Evolutionary conservation across 2,113 vertebrate genomes (phyloP), one percentile per base, ranked within the genome.

Genomic region (Stictonetta naevosa): DNA sequence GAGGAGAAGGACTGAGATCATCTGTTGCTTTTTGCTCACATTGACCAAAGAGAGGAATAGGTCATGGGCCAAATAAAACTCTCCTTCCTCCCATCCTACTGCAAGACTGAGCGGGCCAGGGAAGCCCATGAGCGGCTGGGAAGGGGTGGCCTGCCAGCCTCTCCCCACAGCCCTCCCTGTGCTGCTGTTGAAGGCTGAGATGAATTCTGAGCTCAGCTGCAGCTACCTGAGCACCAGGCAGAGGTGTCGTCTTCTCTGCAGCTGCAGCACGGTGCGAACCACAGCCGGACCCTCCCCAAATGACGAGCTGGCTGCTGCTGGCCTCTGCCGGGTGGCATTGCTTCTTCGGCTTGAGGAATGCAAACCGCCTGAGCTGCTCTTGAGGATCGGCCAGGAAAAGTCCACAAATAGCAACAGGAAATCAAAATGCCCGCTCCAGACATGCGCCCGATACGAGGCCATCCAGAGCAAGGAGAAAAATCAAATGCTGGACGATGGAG

Each of bases 331-430:
- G 73, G 86, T 93, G 96, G 92, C 92, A 96, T 76, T 74, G 81
- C 81, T 90, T 34, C 85, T 81, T 71, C 90, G 91, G 86, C 86
- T 67, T 42, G n/a, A 91, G 88, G 92, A 96, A 96, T 92, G 85
- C 92, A 93, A 96, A 95, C 90, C 0, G 64, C 76, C 72, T 1
- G 21, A 93, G 85, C 94, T 82, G 58, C 59, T 81, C 86, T 89
- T 96, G 83, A 92, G 87, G 67, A 78, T 14, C 0, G 0, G 96
- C 96, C 93, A 96, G 96, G 89, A 97, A 96, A 97, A 92, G 77
- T 96, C 91, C 83, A 89, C 89, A 95, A 88, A 96, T 97, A 97
- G 95, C 77, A 96, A 95, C 87, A 97, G 78, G 86, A 97, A 95
- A 94, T 94, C 96, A 95, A 92, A 92, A 92, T 86, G 86, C 91